A percentile compares a stretch with the other conserved stretches of the same genome.
Conservation (phyloP, 2,113 vertebrate genomes). For the Picathartes gymnocephalus region DNA sequence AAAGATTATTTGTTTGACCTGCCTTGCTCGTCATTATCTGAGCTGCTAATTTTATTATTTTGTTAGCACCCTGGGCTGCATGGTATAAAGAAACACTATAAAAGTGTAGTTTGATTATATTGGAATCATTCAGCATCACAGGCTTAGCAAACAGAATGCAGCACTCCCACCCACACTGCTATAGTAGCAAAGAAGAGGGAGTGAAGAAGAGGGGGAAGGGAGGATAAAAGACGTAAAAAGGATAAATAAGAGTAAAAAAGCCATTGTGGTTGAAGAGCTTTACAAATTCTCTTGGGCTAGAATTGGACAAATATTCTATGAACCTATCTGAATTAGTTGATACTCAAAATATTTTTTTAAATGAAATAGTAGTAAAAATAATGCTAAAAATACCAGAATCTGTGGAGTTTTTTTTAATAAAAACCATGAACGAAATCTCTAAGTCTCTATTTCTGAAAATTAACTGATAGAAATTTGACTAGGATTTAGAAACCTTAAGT, state of each 20-base stretch:
- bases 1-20: slow-evolving; percentile 67
- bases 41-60: slow-evolving; percentile 75
- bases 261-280: not conserved
- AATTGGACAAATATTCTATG: not conserved
- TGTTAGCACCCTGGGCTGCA: slow-evolving; percentile 68
- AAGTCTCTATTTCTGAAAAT: not conserved
- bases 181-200: slow-evolving; percentile 19
- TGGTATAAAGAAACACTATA: slow-evolving; percentile 49
- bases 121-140: slow-evolving; percentile 63
- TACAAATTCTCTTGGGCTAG: not conserved
- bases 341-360: not conserved
- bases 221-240: not conserved
- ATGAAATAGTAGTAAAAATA: not conserved
- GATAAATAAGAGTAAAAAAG: not conserved
- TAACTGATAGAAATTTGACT: not conserved
- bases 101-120: slow-evolving; percentile 73
- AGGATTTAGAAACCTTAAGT: not conserved
- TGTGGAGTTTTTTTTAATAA: not conserved
- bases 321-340: not conserved
- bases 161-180: slow-evolving; percentile 45
- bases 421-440: not conserved
- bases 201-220: slow-evolving; percentile 3
- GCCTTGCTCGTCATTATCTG: slow-evolving; percentile 64
- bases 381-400: not conserved
- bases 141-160: slow-evolving; percentile 49